Evolutionary conservation across 2,888 invertebrate species (phyloP), one percentile per base, ranked within the genome.

Genomic region (Dicranocentrus wangi): DNA sequence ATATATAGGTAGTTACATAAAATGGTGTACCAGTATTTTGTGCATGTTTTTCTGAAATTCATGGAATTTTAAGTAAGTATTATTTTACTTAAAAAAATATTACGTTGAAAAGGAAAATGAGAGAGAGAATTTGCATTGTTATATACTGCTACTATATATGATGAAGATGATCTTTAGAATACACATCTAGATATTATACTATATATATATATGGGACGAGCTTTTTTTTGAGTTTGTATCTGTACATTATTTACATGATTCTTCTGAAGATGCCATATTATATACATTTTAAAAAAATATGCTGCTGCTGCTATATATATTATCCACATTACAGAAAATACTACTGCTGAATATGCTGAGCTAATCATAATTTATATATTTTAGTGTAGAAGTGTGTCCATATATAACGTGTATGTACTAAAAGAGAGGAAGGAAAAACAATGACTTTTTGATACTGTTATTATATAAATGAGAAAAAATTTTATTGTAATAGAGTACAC

Each of bases 401-500:
- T 47, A 10, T 19, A 10, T 25, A 60, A 2, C 28, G 63, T 63
- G n/a, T 15, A 8, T 68, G 25, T 55, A 61, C 28, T n/a, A 47
- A 47, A 17, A 51, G 2, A 3, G 51, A 63, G 63, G 43, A 32
- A 61, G 47, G 25, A 55, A 51, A 23, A 19, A 25, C 0, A 43
- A 58, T 51, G 63, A 77, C 63, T 70, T 78, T 78, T 78, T 78
- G 70, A 71, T 71, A 70, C 71, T 71, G 61, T 39, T 71, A 42
- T 28, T 43, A 43, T 71, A 71, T 51, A 17, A 17, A 60, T 72
- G 55, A 51, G 53, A 55, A 19, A 55, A 55, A 43, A 42, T 65
- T 5, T 23, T 60, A 80, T 80, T 80, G 69, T 73, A 60, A 47
- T 60, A 78, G 43, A 66, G 43, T 65, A 75, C 69, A 73, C 69